These are phyloP conservation scores for Antennarius striatus DNA, from an alignment of 2,113 vertebrate species.

Conservation along the genomic window DNA sequence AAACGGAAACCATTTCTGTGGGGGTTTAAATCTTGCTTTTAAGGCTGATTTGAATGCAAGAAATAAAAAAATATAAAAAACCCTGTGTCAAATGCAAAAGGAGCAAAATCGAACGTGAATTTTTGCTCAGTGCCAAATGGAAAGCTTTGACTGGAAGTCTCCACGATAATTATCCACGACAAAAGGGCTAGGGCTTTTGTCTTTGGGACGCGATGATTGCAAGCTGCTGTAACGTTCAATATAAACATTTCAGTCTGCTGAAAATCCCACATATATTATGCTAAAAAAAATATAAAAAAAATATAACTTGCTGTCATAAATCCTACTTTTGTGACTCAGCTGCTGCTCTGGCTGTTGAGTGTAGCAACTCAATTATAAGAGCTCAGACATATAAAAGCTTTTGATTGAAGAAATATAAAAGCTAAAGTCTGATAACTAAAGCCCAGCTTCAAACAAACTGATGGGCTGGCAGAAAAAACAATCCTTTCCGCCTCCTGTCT, in stretches of 20 bases:
- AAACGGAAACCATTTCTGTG: constrained; percentile 44
- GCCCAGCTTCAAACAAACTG: constrained; percentile 40
- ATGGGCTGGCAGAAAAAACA: constrained; percentile 64
- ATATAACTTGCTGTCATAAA: constrained; percentile 39
- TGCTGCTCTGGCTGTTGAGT: constrained; percentile 7
- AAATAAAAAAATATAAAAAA: constrained; percentile 24
- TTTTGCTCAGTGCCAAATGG: constrained; percentile 64
- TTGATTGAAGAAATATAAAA: constrained; percentile 56
- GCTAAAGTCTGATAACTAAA: constrained; percentile 53
- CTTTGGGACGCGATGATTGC: constrained; percentile 64
- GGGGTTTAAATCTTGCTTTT: constrained; percentile 59
- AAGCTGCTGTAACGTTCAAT: constrained; percentile 67
- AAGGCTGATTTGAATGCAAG: constrained; percentile 55
- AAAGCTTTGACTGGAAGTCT: constrained; percentile 52
- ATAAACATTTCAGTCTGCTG: constrained; percentile 61
- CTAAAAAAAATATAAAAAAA: constrained; percentile 40
- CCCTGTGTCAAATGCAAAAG: constrained; percentile 53
- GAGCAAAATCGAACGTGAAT: constrained; percentile 66
- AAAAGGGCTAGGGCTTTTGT: constrained; percentile 70
- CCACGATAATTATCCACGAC: constrained; percentile 70
- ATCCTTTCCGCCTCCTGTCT: constrained; percentile 18
- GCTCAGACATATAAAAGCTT: constrained; percentile 35
- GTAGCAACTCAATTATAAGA: constrained; percentile 31
- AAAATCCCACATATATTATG: constrained; percentile 48
- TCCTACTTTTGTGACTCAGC: background rate